Evolutionary conservation across 1,140 invertebrate genomes (phyloP).

Genomic region (Eciton burchellii): DNA sequence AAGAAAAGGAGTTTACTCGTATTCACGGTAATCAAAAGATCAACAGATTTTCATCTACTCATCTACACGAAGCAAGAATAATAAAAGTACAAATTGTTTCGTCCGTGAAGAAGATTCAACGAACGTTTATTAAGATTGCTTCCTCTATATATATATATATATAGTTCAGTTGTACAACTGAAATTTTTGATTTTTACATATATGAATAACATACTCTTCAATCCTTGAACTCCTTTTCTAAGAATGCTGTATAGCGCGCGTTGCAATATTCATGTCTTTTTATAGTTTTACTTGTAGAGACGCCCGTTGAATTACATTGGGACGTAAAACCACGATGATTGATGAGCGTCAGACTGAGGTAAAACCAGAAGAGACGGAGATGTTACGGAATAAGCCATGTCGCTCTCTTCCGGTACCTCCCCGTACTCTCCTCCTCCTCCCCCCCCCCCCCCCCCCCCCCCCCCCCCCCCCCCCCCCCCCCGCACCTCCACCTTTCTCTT

Average conservation of each 20-base stretch:
- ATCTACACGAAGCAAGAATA: background rate
- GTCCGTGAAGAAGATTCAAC: background rate
- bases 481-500: constrained; percentile 29
- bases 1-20: background rate
- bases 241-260: background rate
- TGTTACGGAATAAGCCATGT: constrained; percentile 57
- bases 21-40: background rate
- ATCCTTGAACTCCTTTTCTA: background rate
- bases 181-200: too few relatives aligned
- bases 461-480: too few relatives aligned
- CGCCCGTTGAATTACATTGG: constrained; percentile 6
- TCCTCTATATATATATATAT: too few relatives aligned
- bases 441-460: too few relatives aligned
- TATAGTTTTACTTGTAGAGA: constrained; percentile 39
- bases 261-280: constrained; percentile 6
- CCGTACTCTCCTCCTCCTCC: constrained; percentile 2
- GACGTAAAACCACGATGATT: constrained; percentile 42
- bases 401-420: constrained; percentile 37
- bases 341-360: constrained; percentile 36
- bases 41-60: background rate
- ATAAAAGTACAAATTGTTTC: background rate
- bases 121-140: background rate
- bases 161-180: too few relatives aligned
- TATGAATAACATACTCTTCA: too few relatives aligned
- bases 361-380: constrained; percentile 49